Evolutionary conservation across 2,797 vertebrate species (phyloP), one percentile per base, ranked within the genome.

Genomic region (Odontamblyopus lacepedii): DNA sequence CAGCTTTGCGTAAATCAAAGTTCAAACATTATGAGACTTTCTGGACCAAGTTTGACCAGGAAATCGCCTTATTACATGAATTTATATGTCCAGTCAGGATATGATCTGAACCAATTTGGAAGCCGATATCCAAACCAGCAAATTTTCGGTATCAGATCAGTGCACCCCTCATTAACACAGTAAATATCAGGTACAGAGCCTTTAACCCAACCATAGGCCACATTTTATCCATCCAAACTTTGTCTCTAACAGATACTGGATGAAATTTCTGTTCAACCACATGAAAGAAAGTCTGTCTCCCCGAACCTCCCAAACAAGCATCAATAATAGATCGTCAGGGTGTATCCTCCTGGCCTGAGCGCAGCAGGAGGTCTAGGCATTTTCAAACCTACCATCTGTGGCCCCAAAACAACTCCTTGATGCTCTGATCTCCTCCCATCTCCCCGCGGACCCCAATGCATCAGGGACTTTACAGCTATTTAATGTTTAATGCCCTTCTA

Each of bases 401-500:
- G 84, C 87, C 87, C 72, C 18, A 18, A 82, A 85, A 89, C 81
- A 90, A 88, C 87, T 76, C 57, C 77, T 48, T 84, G 80, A 85
- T 81, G 80, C 83, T 82, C 85, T 89, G 87, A 89, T 91, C 85
- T 85, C 71, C 16, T 26, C 73, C 72, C 65, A 62, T 69, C 59
- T 69, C 65, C 44, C 9, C 26, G 68, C 7, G 55, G 85, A 72
- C 68, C 63, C 82, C 70, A 72, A 87, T 82, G 83, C 89, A 87
- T 88, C 62, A 19, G 88, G 91, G 90, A 91, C 79, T 92, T 92
- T 90, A 80, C 84, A 82, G 82, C 92, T 90, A 87, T 90, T 94
- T 92, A 91, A 93, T 91, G 83, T 94, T 91, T 93, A 91, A 94
- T 93, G 91, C 78, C 85, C 63, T 48, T 86, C 81, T 83, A 87